Conservation (phyloP, 2,797 vertebrate genomes). For the Falco columbarius region DNA sequence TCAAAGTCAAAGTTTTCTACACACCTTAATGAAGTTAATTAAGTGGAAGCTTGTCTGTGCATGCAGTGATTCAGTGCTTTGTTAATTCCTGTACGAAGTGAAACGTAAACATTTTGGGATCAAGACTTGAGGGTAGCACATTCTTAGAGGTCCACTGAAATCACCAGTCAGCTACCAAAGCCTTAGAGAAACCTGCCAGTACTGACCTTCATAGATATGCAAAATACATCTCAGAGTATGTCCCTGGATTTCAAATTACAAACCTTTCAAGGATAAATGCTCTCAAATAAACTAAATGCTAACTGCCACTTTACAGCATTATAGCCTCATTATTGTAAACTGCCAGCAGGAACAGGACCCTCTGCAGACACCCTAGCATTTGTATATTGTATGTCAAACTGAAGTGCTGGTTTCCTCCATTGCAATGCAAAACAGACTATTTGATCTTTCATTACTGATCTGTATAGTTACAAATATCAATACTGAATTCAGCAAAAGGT, state of each 20-base stretch:
- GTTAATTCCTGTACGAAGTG: background rate
- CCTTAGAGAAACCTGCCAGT: background rate
- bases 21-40: background rate
- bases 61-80: background rate
- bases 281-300: background rate
- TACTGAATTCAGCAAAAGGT: background rate
- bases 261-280: background rate
- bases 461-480: background rate
- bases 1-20: background rate
- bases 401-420: background rate
- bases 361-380: background rate
- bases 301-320: background rate
- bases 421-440: background rate
- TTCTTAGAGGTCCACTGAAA: background rate
- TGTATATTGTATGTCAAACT: background rate
- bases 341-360: background rate
- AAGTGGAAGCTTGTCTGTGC: background rate
- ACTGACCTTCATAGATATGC: background rate
- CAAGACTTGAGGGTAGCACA: background rate
- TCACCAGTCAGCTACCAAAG: background rate
- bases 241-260: background rate
- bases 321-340: background rate
- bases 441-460: background rate
- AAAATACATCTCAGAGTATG: background rate
- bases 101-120: background rate